Evolutionary conservation across 1,140 invertebrate species (phyloP).

Genomic region (Orius laevigatus): DNA sequence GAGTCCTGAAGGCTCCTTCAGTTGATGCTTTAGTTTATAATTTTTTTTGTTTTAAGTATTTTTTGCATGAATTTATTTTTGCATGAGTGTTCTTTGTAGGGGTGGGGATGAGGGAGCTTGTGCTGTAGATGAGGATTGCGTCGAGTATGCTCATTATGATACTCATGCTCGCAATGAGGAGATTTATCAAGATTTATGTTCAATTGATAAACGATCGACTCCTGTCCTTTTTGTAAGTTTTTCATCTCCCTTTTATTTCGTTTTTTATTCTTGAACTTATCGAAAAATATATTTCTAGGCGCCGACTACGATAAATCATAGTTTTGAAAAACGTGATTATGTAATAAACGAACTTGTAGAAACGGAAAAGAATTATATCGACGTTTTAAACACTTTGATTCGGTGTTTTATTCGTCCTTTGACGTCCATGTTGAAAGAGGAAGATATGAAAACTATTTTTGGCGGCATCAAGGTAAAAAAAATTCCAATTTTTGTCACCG

Average conservation of each 20-base stretch:
- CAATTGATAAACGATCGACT: conserved; percentile 28
- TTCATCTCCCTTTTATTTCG: neutral
- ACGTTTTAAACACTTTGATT: conserved; percentile 77
- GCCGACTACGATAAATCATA: conserved; percentile 30
- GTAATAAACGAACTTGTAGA: conserved; percentile 90
- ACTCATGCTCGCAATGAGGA: conserved; percentile 54
- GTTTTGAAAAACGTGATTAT: conserved; percentile 74
- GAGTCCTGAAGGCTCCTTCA: too few species aligned
- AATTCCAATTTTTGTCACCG: neutral
- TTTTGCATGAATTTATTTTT: conserved; percentile 13
- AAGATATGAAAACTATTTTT: conserved; percentile 68
- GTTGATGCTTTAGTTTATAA: too few species aligned
- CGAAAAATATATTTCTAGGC: conserved; percentile 27
- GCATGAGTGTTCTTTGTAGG: conserved; percentile 22
- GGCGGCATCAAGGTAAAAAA: conserved; percentile 64
- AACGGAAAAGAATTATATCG: conserved; percentile 93
- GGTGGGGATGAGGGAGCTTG: conserved; percentile 15
- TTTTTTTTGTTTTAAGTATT: conserved; percentile 5
- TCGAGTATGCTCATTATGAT: conserved; percentile 47
- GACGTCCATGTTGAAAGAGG: conserved; percentile 46
- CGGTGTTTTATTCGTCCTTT: conserved; percentile 65
- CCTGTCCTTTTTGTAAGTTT: conserved; percentile 11
- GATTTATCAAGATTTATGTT: conserved; percentile 67
- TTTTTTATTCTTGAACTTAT: neutral
- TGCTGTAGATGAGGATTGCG: conserved; percentile 26